Conservation (phyloP, 1,140 invertebrate species). For the Drusus annulatus region DNA sequence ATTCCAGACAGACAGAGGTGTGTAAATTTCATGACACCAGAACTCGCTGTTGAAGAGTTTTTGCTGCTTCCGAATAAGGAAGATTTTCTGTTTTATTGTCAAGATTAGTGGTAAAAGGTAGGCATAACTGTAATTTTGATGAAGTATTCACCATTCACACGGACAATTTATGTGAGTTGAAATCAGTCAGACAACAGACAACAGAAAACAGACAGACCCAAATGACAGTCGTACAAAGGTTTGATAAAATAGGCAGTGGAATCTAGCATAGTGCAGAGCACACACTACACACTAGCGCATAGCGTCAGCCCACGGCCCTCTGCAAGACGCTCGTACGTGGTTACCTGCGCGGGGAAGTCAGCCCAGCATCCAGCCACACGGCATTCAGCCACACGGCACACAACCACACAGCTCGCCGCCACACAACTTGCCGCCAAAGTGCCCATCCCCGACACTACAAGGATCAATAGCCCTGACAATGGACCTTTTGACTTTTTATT, state of each 20-base stretch:
- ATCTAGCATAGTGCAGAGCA: not conserved
- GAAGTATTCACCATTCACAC: not conserved
- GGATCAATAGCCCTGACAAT: conserved; percentile 47
- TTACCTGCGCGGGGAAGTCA: not conserved
- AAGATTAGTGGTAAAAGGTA: not conserved
- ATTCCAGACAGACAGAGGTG: too few relatives aligned
- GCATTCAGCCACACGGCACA: not conserved
- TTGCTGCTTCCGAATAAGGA: too few relatives aligned
- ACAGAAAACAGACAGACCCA: not conserved
- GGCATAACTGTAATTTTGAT: not conserved
- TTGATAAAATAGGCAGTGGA: conserved; percentile 29
- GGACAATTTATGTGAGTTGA: not conserved
- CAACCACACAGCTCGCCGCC: conserved; percentile 17
- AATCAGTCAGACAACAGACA: conserved; percentile 18
- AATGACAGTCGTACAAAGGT: conserved; percentile 29
- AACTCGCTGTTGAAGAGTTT: too few relatives aligned
- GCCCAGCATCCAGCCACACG: not conserved
- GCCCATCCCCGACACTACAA: conserved; percentile 41
- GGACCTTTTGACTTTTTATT: conserved; percentile 51
- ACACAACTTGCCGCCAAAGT: conserved; percentile 46
- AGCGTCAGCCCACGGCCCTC: not conserved
- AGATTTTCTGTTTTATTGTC: too few relatives aligned
- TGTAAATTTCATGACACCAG: too few relatives aligned
- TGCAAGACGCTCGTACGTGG: not conserved
- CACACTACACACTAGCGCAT: not conserved